Evolutionary conservation across 2,797 vertebrate genomes (phyloP).

Genomic region (Megalops cyprinoides): DNA sequence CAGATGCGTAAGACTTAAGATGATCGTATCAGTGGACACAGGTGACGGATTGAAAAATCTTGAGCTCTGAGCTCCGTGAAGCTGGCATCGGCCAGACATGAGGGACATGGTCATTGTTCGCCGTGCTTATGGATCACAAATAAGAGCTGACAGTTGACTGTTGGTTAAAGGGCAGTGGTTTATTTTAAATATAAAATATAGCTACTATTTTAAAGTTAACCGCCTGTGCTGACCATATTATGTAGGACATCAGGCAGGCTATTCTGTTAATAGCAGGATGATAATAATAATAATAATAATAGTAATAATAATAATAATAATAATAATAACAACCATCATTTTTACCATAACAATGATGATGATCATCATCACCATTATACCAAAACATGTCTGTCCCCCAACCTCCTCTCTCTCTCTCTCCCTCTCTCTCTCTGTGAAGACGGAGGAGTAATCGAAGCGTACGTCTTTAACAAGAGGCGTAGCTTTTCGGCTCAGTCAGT

Average conservation of each 20-base stretch:
- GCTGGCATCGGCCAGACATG: too few species aligned
- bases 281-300: neutral
- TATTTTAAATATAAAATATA: neutral
- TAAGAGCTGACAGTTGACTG: too few species aligned
- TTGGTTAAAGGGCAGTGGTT: too few species aligned
- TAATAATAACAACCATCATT: neutral
- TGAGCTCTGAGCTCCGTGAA: too few species aligned
- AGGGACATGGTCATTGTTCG: too few species aligned
- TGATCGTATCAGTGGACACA: too few species aligned
- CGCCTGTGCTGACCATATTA: neutral
- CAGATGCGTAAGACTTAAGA: too few species aligned
- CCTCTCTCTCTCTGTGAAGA: neutral
- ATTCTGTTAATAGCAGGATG: neutral
- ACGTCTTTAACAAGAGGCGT: conserved; percentile 22
- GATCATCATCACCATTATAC: neutral
- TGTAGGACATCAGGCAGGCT: too few species aligned
- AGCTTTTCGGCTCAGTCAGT: neutral
- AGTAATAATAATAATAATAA: neutral
- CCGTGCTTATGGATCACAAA: too few species aligned
- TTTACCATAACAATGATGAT: too few species aligned
- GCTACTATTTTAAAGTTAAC: neutral
- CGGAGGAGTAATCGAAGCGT: neutral
- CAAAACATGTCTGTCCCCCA: neutral
- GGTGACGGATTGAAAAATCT: too few species aligned
- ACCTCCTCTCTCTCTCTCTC: neutral